Evolutionary conservation across 2,797 vertebrate genomes (phyloP), one percentile per base, ranked within the genome.

Genomic region (Trachops cirrhosus): DNA sequence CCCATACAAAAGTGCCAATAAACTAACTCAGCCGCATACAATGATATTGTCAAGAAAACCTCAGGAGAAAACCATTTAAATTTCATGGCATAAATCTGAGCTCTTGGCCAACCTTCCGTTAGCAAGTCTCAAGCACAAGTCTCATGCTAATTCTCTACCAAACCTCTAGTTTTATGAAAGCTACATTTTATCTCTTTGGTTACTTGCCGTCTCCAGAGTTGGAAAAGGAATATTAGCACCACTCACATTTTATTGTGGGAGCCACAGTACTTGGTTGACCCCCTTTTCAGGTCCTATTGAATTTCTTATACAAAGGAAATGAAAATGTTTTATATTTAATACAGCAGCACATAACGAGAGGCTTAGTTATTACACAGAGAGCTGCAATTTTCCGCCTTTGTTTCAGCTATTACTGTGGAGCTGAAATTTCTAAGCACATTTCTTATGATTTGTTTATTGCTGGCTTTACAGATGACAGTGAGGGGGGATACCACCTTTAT

Each of bases 121-220:
- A 97, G 97, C 97, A 97, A 98, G 97, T 97, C 0, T 71, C 97
- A 95, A 97, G 97, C 83, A 96, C 97, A 98, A 96, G 95, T 98
- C 98, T 98, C 98, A 98, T 98, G 98, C 96, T 98, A 98, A 98
- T 98, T 98, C 97, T 97, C 98, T 80, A 97, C 97, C 95, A 97
- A 98, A 98, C 97, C 98, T 98, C 80, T 32, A 98, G 97, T 98
- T 98, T 98, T 98, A 98, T 98, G 98, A 98, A 98, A 98, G 98
- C 98, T 97, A 98, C 98, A 98, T 98, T 98, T 98, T 98, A 98
- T 98, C 98, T 98, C 95, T 98, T 98, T 98, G 97, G 96, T 98
- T 98, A 98, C 98, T 98, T 98, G 95, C 97, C 97, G 97, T 97
- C 98, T 96, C 12, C 94, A 98, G 98, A 98, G 96, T 97, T 98